Base-by-base conservation (phyloP, 2,113 vertebrate species). In the Setophaga kirtlandii region DNA sequence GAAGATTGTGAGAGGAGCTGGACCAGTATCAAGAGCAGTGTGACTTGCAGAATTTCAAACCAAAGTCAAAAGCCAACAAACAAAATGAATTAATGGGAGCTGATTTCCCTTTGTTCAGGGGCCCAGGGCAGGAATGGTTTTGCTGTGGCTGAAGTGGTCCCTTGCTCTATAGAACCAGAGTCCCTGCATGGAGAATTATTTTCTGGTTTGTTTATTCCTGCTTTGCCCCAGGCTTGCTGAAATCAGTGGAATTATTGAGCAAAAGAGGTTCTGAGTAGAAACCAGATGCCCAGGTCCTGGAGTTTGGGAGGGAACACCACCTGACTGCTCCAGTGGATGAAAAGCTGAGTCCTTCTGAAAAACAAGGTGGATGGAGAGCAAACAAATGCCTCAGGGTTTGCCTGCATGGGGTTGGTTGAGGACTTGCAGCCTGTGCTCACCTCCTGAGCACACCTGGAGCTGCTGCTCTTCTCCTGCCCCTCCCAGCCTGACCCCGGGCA, bases 161-260 rank as follows among this genome's bases (percentile, higher is more conserved):
- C 17, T 80, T 39, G 30, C 9, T 71, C 9, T 21, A 1, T 8
- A 62, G 49, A 53, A 28, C 33, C 37, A 24, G 44, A 18, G 44
- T 65, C 42, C 42, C 27, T 9, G 6, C 24, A 6, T 8, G 16
- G 46, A 56, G n/a, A 41, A 91, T 63, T 62, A 37, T 91, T 63
- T 69, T 53, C 17, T 53, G 37, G 19, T 76, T 93, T 84, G 35
- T 79, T 91, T 83, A 28, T n/a, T 76, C 30, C 71, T 75, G 20
- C 58, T 81, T 93, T 69, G 67, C 70, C 53, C 58, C 18, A 0
- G 71, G 65, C 74, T 94, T 86, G 31, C 86, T 83, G 87, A 62
- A 92, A 85, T 93, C 49, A 85, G 9, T 62, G 37, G 75, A 85
- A 87, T 94, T 90, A n/a, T 87, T 93, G 53, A 86, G 70, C 46